Evolutionary conservation across 2,113 vertebrate species (phyloP).

Genomic region (Parotia lawesii): DNA sequence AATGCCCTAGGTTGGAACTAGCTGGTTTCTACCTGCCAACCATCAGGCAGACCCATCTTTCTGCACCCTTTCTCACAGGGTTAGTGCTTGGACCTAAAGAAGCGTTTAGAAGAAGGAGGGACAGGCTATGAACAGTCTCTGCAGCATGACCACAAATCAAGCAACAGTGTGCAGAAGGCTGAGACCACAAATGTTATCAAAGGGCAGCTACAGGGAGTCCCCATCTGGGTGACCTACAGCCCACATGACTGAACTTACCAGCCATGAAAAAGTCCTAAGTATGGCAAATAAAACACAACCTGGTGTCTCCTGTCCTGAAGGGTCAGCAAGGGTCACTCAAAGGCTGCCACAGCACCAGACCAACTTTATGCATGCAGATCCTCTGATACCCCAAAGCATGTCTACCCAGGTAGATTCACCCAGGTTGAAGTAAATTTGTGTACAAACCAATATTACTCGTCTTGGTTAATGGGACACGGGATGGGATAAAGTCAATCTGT

Average conservation of each 20-base stretch:
- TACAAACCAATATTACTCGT: neutral
- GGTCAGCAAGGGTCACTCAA: neutral
- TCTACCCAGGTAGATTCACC: neutral
- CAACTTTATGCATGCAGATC: neutral
- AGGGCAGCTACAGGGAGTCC: neutral
- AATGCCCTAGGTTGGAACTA: neutral
- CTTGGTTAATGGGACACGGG: neutral
- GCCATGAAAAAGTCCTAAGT: neutral
- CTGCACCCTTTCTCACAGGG: neutral
- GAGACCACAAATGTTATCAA: accelerated
- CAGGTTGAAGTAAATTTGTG: neutral
- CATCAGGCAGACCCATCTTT: neutral
- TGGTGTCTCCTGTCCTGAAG: neutral
- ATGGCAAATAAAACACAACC: neutral
- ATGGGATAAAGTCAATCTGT: neutral
- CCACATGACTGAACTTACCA: neutral
- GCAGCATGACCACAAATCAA: neutral
- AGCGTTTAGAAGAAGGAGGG: neutral
- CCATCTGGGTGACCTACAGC: neutral
- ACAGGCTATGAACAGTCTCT: neutral
- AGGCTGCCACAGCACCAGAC: neutral
- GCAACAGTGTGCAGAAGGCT: neutral
- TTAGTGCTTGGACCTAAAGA: neutral
- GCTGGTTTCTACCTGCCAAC: neutral
- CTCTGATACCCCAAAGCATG: neutral